Conservation (phyloP, 2,797 vertebrate genomes). For the Cryptoblepharus egeriae region DNA sequence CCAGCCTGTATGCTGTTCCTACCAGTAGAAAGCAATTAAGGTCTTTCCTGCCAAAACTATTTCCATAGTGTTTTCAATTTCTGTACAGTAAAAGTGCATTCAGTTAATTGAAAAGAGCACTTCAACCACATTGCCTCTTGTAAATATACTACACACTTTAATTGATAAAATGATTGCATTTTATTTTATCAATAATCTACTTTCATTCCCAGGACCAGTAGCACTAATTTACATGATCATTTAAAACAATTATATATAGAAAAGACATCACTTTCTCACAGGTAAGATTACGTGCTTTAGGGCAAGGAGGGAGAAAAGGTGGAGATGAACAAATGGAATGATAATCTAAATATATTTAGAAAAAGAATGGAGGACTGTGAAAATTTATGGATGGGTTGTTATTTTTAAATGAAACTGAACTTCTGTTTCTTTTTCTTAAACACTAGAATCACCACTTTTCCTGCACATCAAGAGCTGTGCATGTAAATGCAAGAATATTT, state of each 20-base stretch:
- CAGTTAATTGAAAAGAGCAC: slow-evolving; percentile 7
- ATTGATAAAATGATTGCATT: background rate
- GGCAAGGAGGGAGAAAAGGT: background rate
- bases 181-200: background rate
- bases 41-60: slow-evolving; percentile 27
- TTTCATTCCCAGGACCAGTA: background rate
- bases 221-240: background rate
- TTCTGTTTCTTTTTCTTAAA: background rate
- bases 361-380: background rate
- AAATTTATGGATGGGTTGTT: background rate
- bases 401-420: background rate
- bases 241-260: background rate
- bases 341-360: background rate
- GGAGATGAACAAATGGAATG: background rate
- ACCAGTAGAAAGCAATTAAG: background rate
- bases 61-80: slow-evolving; percentile 31
- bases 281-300: background rate
- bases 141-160: background rate
- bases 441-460: no score
- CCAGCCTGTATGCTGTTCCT: slow-evolving; percentile 24
- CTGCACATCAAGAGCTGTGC: no score
- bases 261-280: background rate
- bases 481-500: no score
- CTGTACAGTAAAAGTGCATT: background rate
- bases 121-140: slow-evolving; percentile 18